Percentiles rank a stretch among this genome's conserved stretches.
Evolutionary conservation across 2,113 vertebrate species (phyloP).

Genomic region (Colistium nudipinnis): DNA sequence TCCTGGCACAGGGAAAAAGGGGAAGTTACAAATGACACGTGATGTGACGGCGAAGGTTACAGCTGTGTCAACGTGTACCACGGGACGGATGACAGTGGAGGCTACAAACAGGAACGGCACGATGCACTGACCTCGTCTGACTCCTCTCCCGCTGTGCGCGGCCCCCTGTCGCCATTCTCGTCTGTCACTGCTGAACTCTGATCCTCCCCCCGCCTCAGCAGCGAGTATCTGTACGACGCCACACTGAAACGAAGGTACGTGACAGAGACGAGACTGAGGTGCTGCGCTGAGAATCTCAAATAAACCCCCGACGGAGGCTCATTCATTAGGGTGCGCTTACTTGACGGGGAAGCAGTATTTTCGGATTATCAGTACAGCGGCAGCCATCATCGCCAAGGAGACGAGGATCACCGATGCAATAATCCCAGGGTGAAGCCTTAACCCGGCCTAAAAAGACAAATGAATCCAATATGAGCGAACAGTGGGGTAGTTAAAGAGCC

Average conservation of each 20-base stretch:
- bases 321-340: conserved; percentile 65
- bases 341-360: conserved; percentile 80
- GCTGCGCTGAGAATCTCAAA: conserved; percentile 33
- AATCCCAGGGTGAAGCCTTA: conserved; percentile 75
- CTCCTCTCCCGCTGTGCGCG: conserved; percentile 62
- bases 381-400: conserved; percentile 54
- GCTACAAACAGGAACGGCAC: conserved; percentile 32
- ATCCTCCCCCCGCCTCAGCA: conserved; percentile 72
- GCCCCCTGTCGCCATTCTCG: conserved; percentile 47
- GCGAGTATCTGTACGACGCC: conserved; percentile 76
- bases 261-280: conserved; percentile 25
- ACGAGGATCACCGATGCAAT: conserved; percentile 77
- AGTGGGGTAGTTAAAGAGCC: conserved; percentile 71
- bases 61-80: conserved; percentile 35
- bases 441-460: conserved; percentile 72
- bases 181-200: conserved; percentile 55
- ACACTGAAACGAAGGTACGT: conserved; percentile 65
- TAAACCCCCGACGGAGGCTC: conserved; percentile 39
- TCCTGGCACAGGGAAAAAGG: conserved; percentile 67
- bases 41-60: conserved; percentile 50
- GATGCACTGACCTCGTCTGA: conserved; percentile 77
- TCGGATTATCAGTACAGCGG: conserved; percentile 76
- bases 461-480: conserved; percentile 72
- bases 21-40: conserved; percentile 36
- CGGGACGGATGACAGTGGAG: conserved; percentile 36